Base-by-base conservation (phyloP, 2,113 vertebrate genomes). In the Psittacara wagleri region DNA sequence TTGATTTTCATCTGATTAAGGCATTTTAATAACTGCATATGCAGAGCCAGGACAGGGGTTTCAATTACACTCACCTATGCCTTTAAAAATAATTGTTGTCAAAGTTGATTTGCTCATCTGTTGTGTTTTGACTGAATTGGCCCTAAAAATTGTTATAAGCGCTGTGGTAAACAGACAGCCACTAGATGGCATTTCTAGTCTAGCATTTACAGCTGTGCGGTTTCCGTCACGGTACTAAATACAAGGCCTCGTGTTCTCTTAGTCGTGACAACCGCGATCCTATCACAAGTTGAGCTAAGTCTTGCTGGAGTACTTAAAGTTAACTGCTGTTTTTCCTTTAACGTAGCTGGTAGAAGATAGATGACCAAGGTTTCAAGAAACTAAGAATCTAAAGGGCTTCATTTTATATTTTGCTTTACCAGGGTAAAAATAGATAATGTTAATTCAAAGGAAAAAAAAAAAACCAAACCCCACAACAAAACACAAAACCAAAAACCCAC, bases 151-250 rank as follows among this genome's bases (percentile, higher is more conserved):
- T 14, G 10, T 46, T 86, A 37, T 15, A 33, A 67, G 17, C 3
- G 0, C 33, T 20, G 14, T 29, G 37, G 17, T 55, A 41, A 75
- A 20, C 5, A 75, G 20, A 1, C 11, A 59, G 27, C 92, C 96
- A 85, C 66, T 83, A 96, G 95, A 48, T 63, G 95, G 95, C 96
- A 88, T 59, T 79, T 92, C 63, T 3, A 86, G 62, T 35, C 52
- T 17, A 52, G 43, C 8, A 57, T 59, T 52, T 64, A 43, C 31
- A 18, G 11, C 37, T 66, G 17, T 7, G n/a, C 28, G 2, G 1
- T 10, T 41, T 22, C 84, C 33, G 39, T 18, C 1, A 0, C 63
- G 25, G 27, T 27, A 33, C 83, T 25, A 10, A 59, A 11, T 1
- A 6, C 1, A 10, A 35, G 9, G 22, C 49, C 19, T 52, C 1